A percentile compares a stretch with the other conserved stretches of the same genome.
phyloP scores from a whole-genome alignment of 1,140 invertebrate species.

The Musca vetustissima region DNA sequence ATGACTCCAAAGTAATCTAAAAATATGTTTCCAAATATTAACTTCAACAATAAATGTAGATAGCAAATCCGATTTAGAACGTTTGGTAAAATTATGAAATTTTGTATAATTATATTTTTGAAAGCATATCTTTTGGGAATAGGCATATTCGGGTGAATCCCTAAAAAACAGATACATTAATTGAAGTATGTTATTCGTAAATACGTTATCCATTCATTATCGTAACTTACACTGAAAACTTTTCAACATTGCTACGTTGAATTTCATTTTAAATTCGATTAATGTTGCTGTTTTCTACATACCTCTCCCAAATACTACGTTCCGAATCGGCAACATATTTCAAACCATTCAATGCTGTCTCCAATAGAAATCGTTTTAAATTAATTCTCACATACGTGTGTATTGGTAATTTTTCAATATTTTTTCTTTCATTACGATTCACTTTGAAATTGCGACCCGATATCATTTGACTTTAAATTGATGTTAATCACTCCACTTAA shows the following conservation, averaged over 20 bases:
- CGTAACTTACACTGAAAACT: not conserved
- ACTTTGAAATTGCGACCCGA: too few relatives aligned
- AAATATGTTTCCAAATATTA: too few relatives aligned
- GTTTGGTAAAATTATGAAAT: constrained; percentile 29
- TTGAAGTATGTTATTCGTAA: too few relatives aligned
- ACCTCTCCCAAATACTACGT: not conserved
- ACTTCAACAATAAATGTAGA: constrained; percentile 35
- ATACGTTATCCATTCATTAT: too few relatives aligned
- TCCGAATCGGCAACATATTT: not conserved
- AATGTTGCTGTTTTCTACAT: not conserved
- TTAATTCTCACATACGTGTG: constrained; percentile 1
- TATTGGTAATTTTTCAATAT: too few relatives aligned
- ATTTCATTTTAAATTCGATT: constrained; percentile 60
- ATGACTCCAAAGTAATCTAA: too few relatives aligned
- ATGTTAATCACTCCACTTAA: too few relatives aligned
- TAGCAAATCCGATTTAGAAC: constrained; percentile 34
- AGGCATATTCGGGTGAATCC: constrained; percentile 33
- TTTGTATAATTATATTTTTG: constrained; percentile 34
- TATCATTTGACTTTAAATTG: too few relatives aligned
- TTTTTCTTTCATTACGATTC: constrained; percentile 36
- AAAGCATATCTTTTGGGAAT: constrained; percentile 44
- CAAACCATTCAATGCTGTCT: constrained; percentile 38
- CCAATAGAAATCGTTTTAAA: not conserved
- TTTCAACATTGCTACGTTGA: constrained; percentile 55
- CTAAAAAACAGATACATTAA: not conserved